Evolutionary conservation across 2,888 invertebrate genomes (phyloP).

Genomic region (Stenichneumon culpator): DNA sequence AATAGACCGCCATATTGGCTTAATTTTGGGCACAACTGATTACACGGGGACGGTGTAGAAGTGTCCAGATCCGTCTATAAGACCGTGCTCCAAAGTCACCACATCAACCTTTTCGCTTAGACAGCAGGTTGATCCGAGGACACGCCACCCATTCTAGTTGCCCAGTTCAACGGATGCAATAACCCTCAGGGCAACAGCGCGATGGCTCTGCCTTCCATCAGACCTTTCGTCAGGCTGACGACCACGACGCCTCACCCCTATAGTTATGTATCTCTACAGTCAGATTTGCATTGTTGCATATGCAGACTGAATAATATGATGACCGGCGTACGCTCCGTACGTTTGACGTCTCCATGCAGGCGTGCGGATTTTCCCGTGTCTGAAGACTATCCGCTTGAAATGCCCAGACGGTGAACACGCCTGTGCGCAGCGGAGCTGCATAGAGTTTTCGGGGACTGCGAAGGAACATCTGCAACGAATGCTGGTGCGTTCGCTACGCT

Average conservation of each 20-base stretch:
- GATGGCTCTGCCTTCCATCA: constrained; percentile 14
- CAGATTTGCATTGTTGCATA: constrained; percentile 67
- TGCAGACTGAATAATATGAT: constrained; percentile 66
- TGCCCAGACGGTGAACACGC: constrained; percentile 30
- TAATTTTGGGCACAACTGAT: too few species aligned
- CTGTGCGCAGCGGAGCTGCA: constrained; percentile 5
- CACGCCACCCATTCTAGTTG: constrained; percentile 1
- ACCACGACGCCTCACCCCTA: background rate
- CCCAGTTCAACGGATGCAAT: background rate
- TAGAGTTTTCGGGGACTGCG: constrained; percentile 40
- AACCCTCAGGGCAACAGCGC: constrained; percentile 17
- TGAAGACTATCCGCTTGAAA: constrained; percentile 26
- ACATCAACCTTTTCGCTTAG: constrained; percentile 31
- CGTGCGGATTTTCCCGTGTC: constrained; percentile 23
- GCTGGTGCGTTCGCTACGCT: constrained; percentile 26
- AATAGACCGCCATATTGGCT: too few species aligned
- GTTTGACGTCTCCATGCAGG: constrained; percentile 55
- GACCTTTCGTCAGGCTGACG: constrained; percentile 29
- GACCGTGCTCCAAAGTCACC: constrained; percentile 6
- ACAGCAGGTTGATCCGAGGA: constrained; percentile 7
- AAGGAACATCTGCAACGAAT: constrained; percentile 47
- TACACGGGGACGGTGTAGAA: too few species aligned
- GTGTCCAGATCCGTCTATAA: too few species aligned
- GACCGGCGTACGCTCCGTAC: constrained; percentile 38
- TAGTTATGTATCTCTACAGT: constrained; percentile 11